Evolutionary conservation across 2,888 invertebrate genomes (phyloP).

Genomic region (Hartigia nigra): DNA sequence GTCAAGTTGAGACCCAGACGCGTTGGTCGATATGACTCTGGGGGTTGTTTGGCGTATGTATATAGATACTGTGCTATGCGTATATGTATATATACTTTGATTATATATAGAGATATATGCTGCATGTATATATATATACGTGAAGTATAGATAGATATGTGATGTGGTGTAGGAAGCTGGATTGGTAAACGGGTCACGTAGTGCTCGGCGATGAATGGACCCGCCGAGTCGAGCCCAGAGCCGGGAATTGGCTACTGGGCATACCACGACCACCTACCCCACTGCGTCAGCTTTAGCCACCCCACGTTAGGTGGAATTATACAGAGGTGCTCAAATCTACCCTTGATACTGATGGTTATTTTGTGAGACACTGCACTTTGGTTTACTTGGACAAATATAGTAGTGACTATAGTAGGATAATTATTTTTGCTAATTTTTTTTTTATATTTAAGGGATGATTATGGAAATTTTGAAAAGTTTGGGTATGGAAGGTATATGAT

Average conservation of each 20-base stretch:
- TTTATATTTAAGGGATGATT: neutral
- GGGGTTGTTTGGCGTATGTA: conserved; percentile 56
- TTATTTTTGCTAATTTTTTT: neutral
- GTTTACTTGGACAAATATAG: neutral
- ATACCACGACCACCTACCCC: conserved; percentile 62
- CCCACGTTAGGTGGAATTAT: conserved; percentile 45
- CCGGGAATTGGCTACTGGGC: conserved; percentile 65
- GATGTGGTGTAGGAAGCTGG: conserved; percentile 45
- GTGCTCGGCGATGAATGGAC: conserved; percentile 65
- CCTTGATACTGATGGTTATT: neutral
- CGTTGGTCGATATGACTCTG: conserved; percentile 56
- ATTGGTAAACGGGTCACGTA: conserved; percentile 66
- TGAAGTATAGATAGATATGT: conserved; percentile 34
- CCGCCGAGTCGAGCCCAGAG: conserved; percentile 63
- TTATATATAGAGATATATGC: conserved; percentile 32
- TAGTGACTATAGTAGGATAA: neutral
- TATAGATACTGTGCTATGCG: conserved; percentile 14
- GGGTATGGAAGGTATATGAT: neutral
- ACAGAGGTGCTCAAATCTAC: conserved; percentile 31
- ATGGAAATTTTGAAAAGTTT: neutral
- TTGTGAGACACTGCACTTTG: neutral
- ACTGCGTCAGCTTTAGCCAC: conserved; percentile 59
- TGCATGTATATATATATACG: neutral
- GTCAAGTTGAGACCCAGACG: conserved; percentile 8
- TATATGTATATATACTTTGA: neutral